Base-by-base conservation (phyloP, 2,113 vertebrate species). In the Mola mola region DNA sequence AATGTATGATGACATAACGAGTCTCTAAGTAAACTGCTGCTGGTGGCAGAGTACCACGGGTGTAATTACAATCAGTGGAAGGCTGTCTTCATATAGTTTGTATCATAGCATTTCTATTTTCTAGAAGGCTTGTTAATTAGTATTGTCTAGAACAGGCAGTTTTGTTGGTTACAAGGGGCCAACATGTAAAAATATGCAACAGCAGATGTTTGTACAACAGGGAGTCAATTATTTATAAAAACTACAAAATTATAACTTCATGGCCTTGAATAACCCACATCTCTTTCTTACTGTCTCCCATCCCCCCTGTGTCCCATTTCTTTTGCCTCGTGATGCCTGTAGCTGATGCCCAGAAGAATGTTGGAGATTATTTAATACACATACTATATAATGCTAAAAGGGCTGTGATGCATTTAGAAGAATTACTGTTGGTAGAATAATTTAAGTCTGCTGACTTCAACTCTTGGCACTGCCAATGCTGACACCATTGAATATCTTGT, bases 1-100 rank as follows among this genome's bases (percentile, higher is more conserved):
- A 65, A 77, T 53, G 42, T 57, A 62, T 71, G 84, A 74, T 90
- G 90, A 91, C 82, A 81, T 90, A 87, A 92, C 68, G 81, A 86
- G 82, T 80, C 69, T 84, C 29, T 29, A 75, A 86, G 79, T 70
- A 79, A 80, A 60, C 68, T 78, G 76, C 75, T 85, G 57, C 67
- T 72, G 36, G 44, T 70, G 52, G 50, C 49, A 46, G 66, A 42
- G 28, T 3, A 20, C 16, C 22, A 24, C 5, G 13, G 33, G 55
- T 59, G 41, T 52, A 40, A 67, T 81, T 61, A 36, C 38, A 26
- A 60, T 71, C 25, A 38, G 13, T 58, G 17, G 36, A 64, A 67
- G 57, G 17, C 17, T 72, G 57, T 56, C 57, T 50, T 62, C 34
- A 51, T 70, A n/a, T 29, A 17, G 52, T n/a, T 60, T 5, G 7